These are phyloP conservation scores for Phainopepla nitens DNA, from an alignment of 2,113 vertebrate species.

Conservation along the genomic window DNA sequence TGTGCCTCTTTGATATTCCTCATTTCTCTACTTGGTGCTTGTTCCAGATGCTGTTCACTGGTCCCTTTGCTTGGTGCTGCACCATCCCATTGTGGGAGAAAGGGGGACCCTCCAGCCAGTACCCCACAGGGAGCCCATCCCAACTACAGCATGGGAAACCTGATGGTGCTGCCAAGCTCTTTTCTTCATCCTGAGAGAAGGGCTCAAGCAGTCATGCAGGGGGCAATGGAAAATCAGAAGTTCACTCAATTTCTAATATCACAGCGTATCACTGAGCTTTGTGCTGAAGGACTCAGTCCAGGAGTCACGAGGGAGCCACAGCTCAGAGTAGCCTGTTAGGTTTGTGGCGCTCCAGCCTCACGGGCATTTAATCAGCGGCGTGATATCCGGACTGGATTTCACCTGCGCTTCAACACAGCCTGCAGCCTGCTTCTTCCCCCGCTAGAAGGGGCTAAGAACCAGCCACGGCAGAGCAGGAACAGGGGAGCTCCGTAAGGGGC, in stretches of 20 bases:
- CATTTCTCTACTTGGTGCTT: not conserved
- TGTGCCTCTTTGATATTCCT: not conserved
- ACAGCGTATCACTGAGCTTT: not conserved
- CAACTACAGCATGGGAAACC: not conserved
- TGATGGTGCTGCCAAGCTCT: not conserved
- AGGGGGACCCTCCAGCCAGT: rapidly evolving
- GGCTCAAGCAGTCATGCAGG: not conserved
- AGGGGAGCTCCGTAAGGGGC: rapidly evolving
- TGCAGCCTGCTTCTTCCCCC: not conserved
- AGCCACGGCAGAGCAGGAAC: not conserved
- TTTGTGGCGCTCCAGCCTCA: not conserved
- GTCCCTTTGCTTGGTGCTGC: not conserved
- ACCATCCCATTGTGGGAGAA: not conserved
- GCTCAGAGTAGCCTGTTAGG: rapidly evolving
- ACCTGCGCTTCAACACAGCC: not conserved
- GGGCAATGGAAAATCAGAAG: not conserved
- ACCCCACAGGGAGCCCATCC: not conserved
- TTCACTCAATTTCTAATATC: not conserved
- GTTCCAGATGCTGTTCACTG: not conserved
- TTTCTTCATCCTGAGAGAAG: not conserved
- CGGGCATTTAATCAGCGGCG: rapidly evolving
- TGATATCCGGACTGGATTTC: not conserved
- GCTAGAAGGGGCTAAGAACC: not conserved
- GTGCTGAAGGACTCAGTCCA: not conserved
- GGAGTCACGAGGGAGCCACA: not conserved